A percentile compares a stretch with the other conserved stretches of the same genome.
phyloP scores from a whole-genome alignment of 1,140 invertebrate species.

The Brachionus paranguensis region DNA sequence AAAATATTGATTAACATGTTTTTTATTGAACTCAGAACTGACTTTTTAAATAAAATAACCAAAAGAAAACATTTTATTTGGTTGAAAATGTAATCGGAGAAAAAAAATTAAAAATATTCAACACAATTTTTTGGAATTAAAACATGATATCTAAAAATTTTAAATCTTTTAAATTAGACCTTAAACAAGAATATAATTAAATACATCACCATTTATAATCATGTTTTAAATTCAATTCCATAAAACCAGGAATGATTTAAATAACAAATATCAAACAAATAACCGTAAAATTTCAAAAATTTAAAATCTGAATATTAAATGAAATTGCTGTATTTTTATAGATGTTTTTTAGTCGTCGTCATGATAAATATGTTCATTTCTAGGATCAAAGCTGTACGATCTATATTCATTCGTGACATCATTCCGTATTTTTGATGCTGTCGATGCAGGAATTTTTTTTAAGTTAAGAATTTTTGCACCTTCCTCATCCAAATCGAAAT shows the following conservation, averaged over 20 bases:
- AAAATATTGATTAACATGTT: background rate
- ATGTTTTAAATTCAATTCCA: background rate
- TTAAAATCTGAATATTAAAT: background rate
- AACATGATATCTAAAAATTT: background rate
- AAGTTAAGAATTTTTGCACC: background rate
- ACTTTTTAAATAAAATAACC: background rate
- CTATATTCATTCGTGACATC: background rate
- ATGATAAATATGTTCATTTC: conserved; percentile 16
- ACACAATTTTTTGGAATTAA: background rate
- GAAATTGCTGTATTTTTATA: background rate
- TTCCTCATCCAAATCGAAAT: background rate
- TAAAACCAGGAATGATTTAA: background rate
- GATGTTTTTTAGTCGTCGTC: conserved; percentile 3
- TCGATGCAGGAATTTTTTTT: background rate
- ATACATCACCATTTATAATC: background rate
- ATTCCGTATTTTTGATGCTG: background rate
- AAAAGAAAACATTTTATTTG: background rate
- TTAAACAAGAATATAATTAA: background rate
- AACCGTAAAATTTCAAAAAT: background rate
- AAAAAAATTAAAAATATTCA: conserved; percentile 5
- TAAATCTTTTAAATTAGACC: background rate
- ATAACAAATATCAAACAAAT: background rate
- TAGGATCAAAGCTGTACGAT: background rate
- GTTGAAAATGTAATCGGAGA: background rate
- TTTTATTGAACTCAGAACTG: background rate